These are phyloP conservation scores for Spodoptera frugiperda DNA, from an alignment of 1,140 invertebrate genomes.

Conservation along the genomic window DNA sequence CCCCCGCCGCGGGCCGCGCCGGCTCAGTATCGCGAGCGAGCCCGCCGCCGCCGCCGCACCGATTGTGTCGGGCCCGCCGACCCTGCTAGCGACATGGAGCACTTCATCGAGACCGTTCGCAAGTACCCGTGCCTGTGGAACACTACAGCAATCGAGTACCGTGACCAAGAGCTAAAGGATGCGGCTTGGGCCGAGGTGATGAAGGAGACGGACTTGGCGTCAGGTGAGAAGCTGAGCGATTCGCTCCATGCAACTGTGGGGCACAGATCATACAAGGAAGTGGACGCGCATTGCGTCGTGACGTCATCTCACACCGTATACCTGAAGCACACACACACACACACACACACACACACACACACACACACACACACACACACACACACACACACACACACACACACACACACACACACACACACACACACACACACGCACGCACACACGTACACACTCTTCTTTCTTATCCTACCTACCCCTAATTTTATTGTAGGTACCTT, in stretches of 20 bases:
- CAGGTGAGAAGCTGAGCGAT: slow-evolving; percentile 65
- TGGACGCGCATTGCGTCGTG: no score
- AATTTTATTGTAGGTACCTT: no score
- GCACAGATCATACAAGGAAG: no score
- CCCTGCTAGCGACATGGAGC: slow-evolving; percentile 67
- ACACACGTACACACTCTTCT: no score
- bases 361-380: no score
- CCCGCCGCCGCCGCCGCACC: slow-evolving; percentile 52
- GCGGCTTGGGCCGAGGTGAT: slow-evolving; percentile 80
- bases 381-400: no score
- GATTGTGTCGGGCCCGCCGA: slow-evolving; percentile 43
- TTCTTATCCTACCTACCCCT: no score
- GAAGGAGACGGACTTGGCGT: slow-evolving; percentile 80
- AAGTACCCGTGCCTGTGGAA: slow-evolving; percentile 82
- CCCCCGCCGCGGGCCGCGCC: slow-evolving; percentile 48
- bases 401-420: no score
- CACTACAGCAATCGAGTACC: slow-evolving; percentile 78
- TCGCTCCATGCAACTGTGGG: slow-evolving; percentile 31
- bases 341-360: no score
- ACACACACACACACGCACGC: no score
- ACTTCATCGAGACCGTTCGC: slow-evolving; percentile 78
- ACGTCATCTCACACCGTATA: no score
- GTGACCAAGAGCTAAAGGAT: slow-evolving; percentile 82
- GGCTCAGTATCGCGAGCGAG: slow-evolving; percentile 51
- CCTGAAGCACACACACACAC: no score